These are phyloP conservation scores for Ephestia elutella DNA, from an alignment of 1,140 invertebrate species.

Conservation along the genomic window DNA sequence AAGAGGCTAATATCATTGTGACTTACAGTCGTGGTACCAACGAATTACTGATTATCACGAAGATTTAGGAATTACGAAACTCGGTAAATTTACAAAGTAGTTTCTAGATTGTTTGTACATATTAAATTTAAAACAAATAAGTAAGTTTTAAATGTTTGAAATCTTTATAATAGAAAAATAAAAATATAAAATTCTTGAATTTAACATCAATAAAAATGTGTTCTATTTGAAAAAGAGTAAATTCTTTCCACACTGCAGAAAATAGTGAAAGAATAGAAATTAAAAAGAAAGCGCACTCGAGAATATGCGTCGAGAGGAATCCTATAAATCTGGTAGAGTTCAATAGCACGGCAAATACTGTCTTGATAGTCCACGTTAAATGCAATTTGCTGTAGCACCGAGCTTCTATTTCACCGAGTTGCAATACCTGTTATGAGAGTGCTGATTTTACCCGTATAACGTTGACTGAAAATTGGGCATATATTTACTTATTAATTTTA, in stretches of 20 bases:
- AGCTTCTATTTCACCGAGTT: constrained; percentile 6
- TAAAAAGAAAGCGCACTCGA: constrained; percentile 20
- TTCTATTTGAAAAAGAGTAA: not conserved
- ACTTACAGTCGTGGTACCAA: not conserved
- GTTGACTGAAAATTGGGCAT: not conserved
- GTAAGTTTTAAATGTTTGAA: too few relatives aligned
- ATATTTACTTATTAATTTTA: too few relatives aligned
- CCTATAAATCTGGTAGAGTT: constrained; percentile 43
- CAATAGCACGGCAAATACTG: constrained; percentile 47
- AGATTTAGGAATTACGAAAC: too few relatives aligned
- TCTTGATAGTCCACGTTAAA: constrained; percentile 40
- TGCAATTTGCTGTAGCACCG: constrained; percentile 35
- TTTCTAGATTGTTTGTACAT: too few relatives aligned
- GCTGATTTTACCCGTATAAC: not conserved
- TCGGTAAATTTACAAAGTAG: too few relatives aligned
- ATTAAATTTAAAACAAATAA: too few relatives aligned
- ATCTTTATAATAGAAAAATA: too few relatives aligned
- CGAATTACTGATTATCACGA: too few relatives aligned
- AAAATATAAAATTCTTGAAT: too few relatives aligned
- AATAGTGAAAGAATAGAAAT: constrained; percentile 15
- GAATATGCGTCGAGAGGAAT: constrained; percentile 30
- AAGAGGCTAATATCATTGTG: not conserved
- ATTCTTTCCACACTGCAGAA: not conserved
- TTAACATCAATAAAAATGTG: too few relatives aligned
- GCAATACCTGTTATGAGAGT: constrained; percentile 15